phyloP scores from a whole-genome alignment of 2,113 vertebrate genomes.

The Gobius niger region DNA sequence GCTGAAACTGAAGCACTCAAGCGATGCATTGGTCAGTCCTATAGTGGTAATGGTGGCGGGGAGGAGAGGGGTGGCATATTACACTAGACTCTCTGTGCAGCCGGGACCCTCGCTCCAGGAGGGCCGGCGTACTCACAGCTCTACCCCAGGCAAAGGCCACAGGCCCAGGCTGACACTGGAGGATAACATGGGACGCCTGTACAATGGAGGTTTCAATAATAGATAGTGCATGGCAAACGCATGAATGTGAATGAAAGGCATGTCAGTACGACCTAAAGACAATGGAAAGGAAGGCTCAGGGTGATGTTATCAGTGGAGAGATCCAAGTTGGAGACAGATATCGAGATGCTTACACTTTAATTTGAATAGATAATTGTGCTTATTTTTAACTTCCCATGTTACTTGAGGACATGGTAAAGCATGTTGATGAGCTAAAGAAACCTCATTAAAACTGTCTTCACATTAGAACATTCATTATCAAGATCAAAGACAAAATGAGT shows the following conservation, averaged over 20 bases:
- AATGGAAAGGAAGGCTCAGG: background rate
- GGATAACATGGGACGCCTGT: conserved; percentile 16
- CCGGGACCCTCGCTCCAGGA: conserved; percentile 7
- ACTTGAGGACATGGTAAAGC: background rate
- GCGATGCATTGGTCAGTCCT: conserved; percentile 41
- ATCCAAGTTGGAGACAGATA: background rate
- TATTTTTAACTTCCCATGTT: background rate
- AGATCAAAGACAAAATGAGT: too few species aligned
- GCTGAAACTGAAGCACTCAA: conserved; percentile 71
- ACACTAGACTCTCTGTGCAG: conserved; percentile 62
- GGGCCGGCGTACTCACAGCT: conserved; percentile 10
- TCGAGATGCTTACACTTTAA: background rate
- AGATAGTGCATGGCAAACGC: background rate
- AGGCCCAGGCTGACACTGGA: conserved; percentile 10
- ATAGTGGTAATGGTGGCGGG: conserved; percentile 5
- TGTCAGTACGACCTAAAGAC: background rate
- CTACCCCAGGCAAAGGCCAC: conserved; percentile 1
- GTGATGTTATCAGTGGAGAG: too few species aligned
- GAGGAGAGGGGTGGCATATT: conserved; percentile 37
- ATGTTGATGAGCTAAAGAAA: too few species aligned
- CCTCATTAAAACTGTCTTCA: too few species aligned
- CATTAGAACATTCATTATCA: too few species aligned
- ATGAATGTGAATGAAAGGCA: background rate
- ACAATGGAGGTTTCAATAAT: conserved; percentile 5
- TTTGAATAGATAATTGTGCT: background rate